Evolutionary conservation across 2,113 vertebrate species (phyloP).

Genomic region (Genyomyrus donnyi): DNA sequence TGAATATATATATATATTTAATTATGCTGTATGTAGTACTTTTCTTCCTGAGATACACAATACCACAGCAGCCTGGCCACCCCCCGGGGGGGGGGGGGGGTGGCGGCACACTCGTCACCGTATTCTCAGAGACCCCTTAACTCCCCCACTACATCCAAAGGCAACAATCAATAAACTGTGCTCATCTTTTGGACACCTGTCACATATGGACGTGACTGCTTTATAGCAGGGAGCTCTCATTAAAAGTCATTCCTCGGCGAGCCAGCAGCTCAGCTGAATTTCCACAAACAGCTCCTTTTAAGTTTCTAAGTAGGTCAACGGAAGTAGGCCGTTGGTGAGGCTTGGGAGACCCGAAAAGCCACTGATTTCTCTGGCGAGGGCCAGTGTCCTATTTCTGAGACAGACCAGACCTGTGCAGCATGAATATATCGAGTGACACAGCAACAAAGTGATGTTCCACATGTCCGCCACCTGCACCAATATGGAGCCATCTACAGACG

Average conservation of each 20-base stretch:
- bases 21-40: background rate
- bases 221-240: background rate
- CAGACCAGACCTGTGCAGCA: background rate
- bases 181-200: background rate
- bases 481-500: background rate
- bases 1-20: background rate
- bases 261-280: background rate
- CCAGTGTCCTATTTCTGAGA: constrained; percentile 17
- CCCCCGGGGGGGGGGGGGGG: background rate
- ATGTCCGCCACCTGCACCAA: background rate
- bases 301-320: constrained; percentile 23
- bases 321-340: constrained; percentile 15
- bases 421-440: constrained; percentile 4
- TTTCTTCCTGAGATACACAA: background rate
- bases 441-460: background rate
- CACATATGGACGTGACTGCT: background rate
- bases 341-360: constrained; percentile 3
- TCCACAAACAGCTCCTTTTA: background rate
- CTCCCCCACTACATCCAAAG: background rate
- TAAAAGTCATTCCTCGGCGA: background rate
- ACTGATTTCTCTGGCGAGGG: background rate
- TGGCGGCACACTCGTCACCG: background rate
- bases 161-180: background rate
- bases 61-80: background rate
- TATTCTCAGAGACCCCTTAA: background rate